Evolutionary conservation across 2,113 vertebrate species (phyloP), one percentile per base, ranked within the genome.

Genomic region (Piaya cayana): DNA sequence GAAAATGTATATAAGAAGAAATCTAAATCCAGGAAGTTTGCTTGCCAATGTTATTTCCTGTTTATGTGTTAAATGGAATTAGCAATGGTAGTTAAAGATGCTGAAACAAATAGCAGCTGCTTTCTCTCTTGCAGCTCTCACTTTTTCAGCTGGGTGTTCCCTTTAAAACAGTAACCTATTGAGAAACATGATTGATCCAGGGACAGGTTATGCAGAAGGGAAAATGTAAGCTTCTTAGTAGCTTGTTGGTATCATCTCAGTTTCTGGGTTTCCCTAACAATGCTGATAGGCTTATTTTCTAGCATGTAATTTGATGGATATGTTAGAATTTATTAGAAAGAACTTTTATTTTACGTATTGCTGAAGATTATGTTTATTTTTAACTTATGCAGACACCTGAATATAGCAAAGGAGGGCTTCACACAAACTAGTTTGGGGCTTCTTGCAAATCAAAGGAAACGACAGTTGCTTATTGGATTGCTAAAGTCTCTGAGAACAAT

Each of bases 401-500:
- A 98, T 72, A 95, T 98, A 86, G 97, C 99, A 29, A 99, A 99
- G 94, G 99, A 99, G 93, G 99, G 99, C 81, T 99, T 99, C 96
- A 99, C 99, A 15, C 98, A 99, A 97, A 99, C 99, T 93, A 99
- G 99, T 92, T 96, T 99, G 95, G 99, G 99, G 37, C 98, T 99
- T 8, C 96, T 99, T 93, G 99, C 99, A 94, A 99, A 99, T 97
- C 99, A 99, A 90, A 98, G 98, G 96, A 99, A 99, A 84, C 97
- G 99, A 27, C 99, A 99, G 74, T 97, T 99, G 94, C 97, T 99
- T 93, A 98, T 99, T 94, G 99, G 99, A 62, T 97, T 99, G 88
- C 98, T 99, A 2, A 99, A 99, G 83, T 99, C 99, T 64, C 98
- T 99, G 89, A 98, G 99, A 97, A 99, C 99, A 95, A 99, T 99